Conservation (phyloP, 2,113 vertebrate genomes). For the Rhombomys opimus region DNA sequence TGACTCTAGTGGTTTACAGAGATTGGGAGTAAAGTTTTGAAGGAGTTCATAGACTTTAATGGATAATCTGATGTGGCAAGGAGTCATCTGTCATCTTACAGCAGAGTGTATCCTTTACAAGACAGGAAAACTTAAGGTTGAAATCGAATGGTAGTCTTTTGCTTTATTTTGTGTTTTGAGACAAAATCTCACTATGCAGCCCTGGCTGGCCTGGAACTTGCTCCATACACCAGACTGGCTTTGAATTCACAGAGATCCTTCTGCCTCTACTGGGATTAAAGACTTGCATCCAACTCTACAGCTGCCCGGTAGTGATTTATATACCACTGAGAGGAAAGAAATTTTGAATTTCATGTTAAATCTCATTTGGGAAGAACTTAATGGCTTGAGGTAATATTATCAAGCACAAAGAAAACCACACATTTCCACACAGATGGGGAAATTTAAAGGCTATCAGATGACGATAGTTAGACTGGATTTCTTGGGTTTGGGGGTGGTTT, state of each 20-base stretch:
- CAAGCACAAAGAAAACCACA: slow-evolving; percentile 4
- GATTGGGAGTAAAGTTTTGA: slow-evolving; percentile 42
- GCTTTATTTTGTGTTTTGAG: not conserved
- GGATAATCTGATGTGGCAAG: slow-evolving; percentile 32
- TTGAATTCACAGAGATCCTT: not conserved
- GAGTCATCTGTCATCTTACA: slow-evolving; percentile 33
- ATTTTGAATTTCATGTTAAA: slow-evolving; percentile 31
- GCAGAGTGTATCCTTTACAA: not conserved
- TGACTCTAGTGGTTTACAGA: slow-evolving; percentile 67
- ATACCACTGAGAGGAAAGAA: not conserved
- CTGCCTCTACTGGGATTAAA: not conserved
- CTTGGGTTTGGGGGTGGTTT: no score
- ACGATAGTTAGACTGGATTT: not conserved
- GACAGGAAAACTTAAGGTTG: not conserved
- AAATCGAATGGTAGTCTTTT: not conserved
- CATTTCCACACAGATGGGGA: not conserved
- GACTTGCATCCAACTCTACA: not conserved
- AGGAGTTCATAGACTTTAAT: slow-evolving; percentile 1
- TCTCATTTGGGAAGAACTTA: slow-evolving; percentile 25
- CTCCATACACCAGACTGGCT: not conserved
- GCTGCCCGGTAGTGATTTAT: not conserved
- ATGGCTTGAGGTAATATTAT: slow-evolving; percentile 15
- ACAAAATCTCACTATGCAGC: not conserved
- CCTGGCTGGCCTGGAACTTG: not conserved
- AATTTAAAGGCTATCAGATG: not conserved